phyloP scores from a whole-genome alignment of 1,140 invertebrate genomes.

The Aphaenogaster ashmeadi region DNA sequence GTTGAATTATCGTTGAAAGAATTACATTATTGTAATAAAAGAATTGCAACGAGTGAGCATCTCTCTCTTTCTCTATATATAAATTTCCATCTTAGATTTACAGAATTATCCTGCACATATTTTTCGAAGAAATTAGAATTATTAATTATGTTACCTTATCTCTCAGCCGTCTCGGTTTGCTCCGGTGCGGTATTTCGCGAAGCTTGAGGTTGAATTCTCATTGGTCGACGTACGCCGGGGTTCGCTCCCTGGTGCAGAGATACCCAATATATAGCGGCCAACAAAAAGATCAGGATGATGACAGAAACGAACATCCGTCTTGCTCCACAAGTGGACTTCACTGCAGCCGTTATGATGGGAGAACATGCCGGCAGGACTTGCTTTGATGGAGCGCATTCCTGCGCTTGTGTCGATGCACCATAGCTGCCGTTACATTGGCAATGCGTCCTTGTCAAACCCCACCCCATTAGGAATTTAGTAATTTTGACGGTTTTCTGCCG shows the following conservation, averaged over 20 bases:
- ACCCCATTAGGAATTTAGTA: slow-evolving; percentile 64
- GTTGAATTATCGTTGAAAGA: background rate
- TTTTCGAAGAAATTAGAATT: background rate
- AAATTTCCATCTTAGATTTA: slow-evolving; percentile 9
- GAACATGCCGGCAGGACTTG: slow-evolving; percentile 41
- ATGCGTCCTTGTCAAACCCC: slow-evolving; percentile 2
- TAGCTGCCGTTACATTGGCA: slow-evolving; percentile 56
- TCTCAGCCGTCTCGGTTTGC: background rate
- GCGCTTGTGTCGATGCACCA: background rate
- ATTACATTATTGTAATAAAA: background rate
- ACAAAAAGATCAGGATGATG: slow-evolving; percentile 45
- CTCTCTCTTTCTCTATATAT: background rate
- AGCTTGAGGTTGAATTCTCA: slow-evolving; percentile 38
- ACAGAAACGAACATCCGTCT: slow-evolving; percentile 54
- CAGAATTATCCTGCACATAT: background rate
- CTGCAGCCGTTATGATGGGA: slow-evolving; percentile 49
- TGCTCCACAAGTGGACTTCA: slow-evolving; percentile 43
- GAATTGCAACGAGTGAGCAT: background rate
- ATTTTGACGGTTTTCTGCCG: slow-evolving; percentile 62
- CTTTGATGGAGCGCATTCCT: slow-evolving; percentile 20
- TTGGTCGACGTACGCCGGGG: background rate
- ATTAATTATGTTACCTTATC: slow-evolving; percentile 23
- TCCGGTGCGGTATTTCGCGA: background rate
- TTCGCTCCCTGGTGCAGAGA: slow-evolving; percentile 4
- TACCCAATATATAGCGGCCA: slow-evolving; percentile 41